Evolutionary conservation across 2,113 vertebrate species (phyloP), one percentile per base, ranked within the genome.

Genomic region (Pleuronectes platessa): DNA sequence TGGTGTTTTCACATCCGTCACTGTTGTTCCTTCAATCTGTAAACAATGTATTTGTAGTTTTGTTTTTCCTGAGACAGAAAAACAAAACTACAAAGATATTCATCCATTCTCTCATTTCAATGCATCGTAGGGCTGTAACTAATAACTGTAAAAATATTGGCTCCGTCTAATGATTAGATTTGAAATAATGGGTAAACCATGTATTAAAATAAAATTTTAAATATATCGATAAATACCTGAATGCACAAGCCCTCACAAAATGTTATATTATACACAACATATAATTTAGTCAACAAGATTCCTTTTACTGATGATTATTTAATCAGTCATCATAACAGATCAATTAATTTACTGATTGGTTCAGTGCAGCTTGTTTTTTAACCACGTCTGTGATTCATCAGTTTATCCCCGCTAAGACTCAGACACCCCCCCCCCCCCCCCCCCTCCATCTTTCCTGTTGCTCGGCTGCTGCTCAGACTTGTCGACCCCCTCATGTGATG

Each of bases 401-500:
- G 14, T 73, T 70, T 77, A 13, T 58, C n/a, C 65, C 61, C 3
- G 8, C 69, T 55, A 35, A 54, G 71, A 31, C 68, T 68, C 10
- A 64, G 61, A 47, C 37, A 10, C 37, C 37, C 4, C 40, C 24
- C 31, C 59, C 2, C 6, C 7, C 40, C 40, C 4, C 40, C 24
- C 31, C 59, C 2, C 9, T 5, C 26, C 23, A n/a, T n/a, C 26
- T 11, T 61, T 61, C 15, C 37, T 42, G 61, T 42, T 40, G 2
- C 21, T 15, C 0, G 23, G 20, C 37, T 42, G 61, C 14, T 40
- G 2, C 21, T 15, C 0, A 18, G 40, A 23, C 54, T 17, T 53
- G 14, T 0, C 14, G 11, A 54, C 83, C 83, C 49, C 76, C 35
- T 71, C 21, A 2, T 58, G 68, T 82, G 86, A 53, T 74, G 81